Percentiles rank a stretch among this genome's conserved stretches.
Evolutionary conservation across 2,113 vertebrate genomes (phyloP).

Genomic region (Spermophilus dauricus): DNA sequence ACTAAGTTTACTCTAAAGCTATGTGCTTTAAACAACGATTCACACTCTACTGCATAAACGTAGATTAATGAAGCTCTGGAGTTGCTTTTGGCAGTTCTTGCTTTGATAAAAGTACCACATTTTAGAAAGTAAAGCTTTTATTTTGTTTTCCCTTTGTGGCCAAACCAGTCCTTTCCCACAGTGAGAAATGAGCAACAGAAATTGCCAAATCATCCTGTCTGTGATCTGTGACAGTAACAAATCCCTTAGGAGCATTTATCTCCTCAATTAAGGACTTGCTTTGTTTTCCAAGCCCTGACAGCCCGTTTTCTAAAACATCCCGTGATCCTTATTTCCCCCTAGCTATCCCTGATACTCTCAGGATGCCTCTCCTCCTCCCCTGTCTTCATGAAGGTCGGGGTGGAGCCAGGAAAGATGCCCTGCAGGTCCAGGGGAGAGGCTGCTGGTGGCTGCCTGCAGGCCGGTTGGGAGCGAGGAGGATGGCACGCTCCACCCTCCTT

Average conservation of each 20-base stretch:
- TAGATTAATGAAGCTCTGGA: not conserved
- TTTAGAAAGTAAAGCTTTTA: not conserved
- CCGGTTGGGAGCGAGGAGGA: fast-evolving
- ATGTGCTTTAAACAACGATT: not conserved
- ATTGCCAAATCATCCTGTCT: not conserved
- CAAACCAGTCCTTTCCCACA: not conserved
- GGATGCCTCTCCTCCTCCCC: not conserved
- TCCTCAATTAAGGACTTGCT: not conserved
- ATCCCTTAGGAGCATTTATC: not conserved
- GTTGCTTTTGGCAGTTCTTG: not conserved
- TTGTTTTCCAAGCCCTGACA: not conserved
- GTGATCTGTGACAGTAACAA: not conserved
- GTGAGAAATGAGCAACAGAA: conserved; percentile 13
- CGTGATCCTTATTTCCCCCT: not conserved
- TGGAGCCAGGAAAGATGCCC: not conserved
- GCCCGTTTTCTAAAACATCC: not conserved
- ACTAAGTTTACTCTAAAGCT: not conserved
- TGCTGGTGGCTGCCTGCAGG: not conserved
- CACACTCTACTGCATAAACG: not conserved
- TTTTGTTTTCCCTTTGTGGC: not conserved
- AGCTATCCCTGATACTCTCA: not conserved
- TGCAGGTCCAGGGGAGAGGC: fast-evolving
- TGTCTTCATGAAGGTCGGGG: not conserved
- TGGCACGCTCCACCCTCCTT: too few species aligned
- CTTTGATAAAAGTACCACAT: not conserved